A percentile compares a stretch with the other conserved stretches of the same genome.
These are phyloP conservation scores for Toxostoma redivivum DNA, from an alignment of 2,113 vertebrate species.

Conservation along the genomic window DNA sequence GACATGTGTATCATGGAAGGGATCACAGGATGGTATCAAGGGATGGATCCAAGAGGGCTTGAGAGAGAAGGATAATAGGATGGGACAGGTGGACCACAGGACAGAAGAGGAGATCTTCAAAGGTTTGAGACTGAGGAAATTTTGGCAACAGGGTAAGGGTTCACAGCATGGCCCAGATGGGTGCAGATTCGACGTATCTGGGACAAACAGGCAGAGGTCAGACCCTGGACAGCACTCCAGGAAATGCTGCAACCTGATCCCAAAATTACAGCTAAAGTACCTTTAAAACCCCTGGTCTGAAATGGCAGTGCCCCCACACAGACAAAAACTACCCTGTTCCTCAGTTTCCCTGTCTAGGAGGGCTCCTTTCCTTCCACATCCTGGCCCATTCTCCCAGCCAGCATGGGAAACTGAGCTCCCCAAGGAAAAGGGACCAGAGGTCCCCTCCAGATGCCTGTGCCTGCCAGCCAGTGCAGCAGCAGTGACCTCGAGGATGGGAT, in stretches of 20 bases:
- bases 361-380: background rate
- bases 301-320: background rate
- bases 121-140: background rate
- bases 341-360: background rate
- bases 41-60: background rate
- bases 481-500: background rate
- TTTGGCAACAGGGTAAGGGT: background rate
- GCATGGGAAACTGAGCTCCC: background rate
- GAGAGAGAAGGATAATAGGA: background rate
- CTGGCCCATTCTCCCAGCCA: background rate
- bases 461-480: background rate
- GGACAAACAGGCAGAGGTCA: background rate
- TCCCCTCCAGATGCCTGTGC: background rate
- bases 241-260: background rate
- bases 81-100: background rate
- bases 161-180: background rate
- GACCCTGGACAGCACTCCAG: background rate
- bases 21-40: background rate
- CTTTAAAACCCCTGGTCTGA: background rate
- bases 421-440: background rate
- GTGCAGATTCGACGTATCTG: background rate
- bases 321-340: rapidly evolving
- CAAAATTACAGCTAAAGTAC: background rate
- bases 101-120: background rate
- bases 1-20: background rate